Conservation (phyloP, 2,888 invertebrate genomes). For the Idaea dimidiata region DNA sequence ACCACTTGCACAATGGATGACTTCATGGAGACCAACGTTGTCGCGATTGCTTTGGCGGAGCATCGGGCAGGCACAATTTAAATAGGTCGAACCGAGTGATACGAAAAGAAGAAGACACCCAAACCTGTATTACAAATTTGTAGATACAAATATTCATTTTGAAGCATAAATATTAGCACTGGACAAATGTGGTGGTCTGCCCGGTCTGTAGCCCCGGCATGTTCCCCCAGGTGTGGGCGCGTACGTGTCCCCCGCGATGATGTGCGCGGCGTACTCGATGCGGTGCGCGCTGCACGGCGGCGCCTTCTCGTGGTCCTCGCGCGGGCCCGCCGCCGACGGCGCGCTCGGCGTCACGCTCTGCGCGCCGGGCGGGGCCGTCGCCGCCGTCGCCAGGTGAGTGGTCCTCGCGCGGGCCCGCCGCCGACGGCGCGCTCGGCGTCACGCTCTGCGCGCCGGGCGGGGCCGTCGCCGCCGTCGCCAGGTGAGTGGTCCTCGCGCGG, state of each 20-base stretch:
- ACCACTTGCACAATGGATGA: too few relatives aligned
- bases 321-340: conserved; percentile 94
- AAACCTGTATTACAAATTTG: too few relatives aligned
- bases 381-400: conserved; percentile 87
- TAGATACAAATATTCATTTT: too few relatives aligned
- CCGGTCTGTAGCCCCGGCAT: too few relatives aligned
- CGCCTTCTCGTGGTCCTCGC: conserved; percentile 95
- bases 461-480: conserved; percentile 47
- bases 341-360: conserved; percentile 93
- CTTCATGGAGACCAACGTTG: too few relatives aligned
- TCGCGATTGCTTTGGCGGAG: too few relatives aligned
- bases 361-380: conserved; percentile 97
- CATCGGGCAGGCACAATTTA: too few relatives aligned
- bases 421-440: conserved; percentile 94
- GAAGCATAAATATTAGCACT: too few relatives aligned
- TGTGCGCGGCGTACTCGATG: conserved; percentile 96
- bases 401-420: conserved; percentile 91
- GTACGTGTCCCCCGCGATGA: conserved; percentile 98
- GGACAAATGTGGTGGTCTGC: too few relatives aligned
- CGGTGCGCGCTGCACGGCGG: conserved; percentile 90
- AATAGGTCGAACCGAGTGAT: too few relatives aligned
- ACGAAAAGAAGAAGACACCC: too few relatives aligned
- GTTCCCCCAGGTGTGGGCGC: conserved; percentile 91
- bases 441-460: conserved; percentile 96
- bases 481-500: conserved; percentile 85